phyloP scores from a whole-genome alignment of 2,888 invertebrate species.

The Apodemia hepburni region DNA sequence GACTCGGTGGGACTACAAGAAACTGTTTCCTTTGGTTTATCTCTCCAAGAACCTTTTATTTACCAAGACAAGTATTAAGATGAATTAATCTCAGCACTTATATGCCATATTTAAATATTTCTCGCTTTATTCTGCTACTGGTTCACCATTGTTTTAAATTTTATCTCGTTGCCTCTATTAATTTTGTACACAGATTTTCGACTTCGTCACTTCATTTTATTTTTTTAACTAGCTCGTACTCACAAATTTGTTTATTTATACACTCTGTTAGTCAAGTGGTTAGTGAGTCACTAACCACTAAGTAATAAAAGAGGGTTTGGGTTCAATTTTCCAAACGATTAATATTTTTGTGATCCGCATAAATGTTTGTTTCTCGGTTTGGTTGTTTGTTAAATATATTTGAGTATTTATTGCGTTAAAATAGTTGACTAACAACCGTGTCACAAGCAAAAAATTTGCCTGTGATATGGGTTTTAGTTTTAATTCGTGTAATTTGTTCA shows the following conservation, averaged over 20 bases:
- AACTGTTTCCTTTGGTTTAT: conserved; percentile 55
- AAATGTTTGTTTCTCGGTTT: too few relatives aligned
- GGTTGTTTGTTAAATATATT: too few relatives aligned
- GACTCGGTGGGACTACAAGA: conserved; percentile 43
- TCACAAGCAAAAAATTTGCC: too few relatives aligned
- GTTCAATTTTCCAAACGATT: too few relatives aligned
- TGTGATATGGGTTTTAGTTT: too few relatives aligned
- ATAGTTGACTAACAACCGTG: too few relatives aligned
- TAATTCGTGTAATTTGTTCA: too few relatives aligned
- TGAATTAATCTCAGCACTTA: conserved; percentile 40
- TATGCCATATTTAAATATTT: conserved; percentile 61
- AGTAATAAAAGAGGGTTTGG: too few relatives aligned
- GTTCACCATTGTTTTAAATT: conserved; percentile 13
- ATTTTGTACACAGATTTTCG: conserved; percentile 17
- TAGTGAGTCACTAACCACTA: too few relatives aligned
- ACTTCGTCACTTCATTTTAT: conserved; percentile 16
- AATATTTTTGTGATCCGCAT: too few relatives aligned
- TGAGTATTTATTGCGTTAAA: too few relatives aligned
- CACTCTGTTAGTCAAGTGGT: too few relatives aligned
- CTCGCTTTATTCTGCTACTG: conserved; percentile 46
- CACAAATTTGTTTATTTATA: background rate
- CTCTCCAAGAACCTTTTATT: conserved; percentile 56
- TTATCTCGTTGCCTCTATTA: conserved; percentile 16
- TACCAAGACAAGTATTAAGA: conserved; percentile 10
- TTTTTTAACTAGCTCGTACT: background rate